These are phyloP conservation scores for Drosophila barbarae DNA, from an alignment of 2,888 invertebrate genomes.

Conservation along the genomic window DNA sequence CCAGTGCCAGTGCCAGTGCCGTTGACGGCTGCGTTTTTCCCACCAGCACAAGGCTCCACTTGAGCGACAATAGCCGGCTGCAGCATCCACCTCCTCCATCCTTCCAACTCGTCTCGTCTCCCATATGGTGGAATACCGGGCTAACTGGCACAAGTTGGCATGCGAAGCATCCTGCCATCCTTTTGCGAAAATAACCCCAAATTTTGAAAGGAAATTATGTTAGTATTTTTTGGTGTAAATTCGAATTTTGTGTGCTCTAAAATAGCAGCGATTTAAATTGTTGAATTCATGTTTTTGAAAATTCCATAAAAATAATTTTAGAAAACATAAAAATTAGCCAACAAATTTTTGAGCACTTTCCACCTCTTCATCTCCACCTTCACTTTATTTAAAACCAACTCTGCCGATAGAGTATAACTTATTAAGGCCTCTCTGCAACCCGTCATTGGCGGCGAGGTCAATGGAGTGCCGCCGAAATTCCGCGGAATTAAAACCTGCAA, in stretches of 20 bases:
- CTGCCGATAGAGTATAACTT: conserved; percentile 43
- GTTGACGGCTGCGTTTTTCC: conserved; percentile 44
- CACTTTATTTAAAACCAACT: neutral
- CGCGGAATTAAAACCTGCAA: conserved; percentile 50
- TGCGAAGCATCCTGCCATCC: conserved; percentile 43
- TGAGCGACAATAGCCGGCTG: conserved; percentile 11
- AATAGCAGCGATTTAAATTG: neutral
- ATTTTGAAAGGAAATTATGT: conserved; percentile 24
- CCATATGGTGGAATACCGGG: conserved; percentile 22
- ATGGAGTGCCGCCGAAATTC: conserved; percentile 65
- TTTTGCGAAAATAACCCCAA: conserved; percentile 46
- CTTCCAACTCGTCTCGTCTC: conserved; percentile 5
- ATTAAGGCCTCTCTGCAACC: conserved; percentile 32
- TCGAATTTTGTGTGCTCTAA: conserved; percentile 15
- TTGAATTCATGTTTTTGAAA: neutral
- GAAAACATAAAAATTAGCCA: neutral
- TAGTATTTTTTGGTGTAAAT: neutral
- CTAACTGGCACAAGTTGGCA: conserved; percentile 60
- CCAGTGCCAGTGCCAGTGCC: conserved; percentile 20
- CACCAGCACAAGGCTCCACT: conserved; percentile 46
- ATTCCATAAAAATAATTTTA: no score
- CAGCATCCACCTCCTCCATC: conserved; percentile 25
- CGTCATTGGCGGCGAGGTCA: conserved; percentile 49
- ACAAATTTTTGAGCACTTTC: neutral
- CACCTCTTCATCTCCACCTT: neutral